Evolutionary conservation across 2,888 invertebrate genomes (phyloP).

Genomic region (Tipula vernalis): DNA sequence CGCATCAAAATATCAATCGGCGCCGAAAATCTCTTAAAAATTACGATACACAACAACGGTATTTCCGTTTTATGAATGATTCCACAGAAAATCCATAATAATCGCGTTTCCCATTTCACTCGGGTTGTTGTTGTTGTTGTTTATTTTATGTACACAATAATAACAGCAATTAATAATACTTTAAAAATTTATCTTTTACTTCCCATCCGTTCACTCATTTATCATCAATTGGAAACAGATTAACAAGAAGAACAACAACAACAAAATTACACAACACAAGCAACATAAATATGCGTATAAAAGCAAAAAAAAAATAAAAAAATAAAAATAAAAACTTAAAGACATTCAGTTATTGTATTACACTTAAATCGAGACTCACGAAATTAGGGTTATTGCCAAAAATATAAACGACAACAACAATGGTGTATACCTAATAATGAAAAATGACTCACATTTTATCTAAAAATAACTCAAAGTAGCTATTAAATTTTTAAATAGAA

Average conservation of each 20-base stretch:
- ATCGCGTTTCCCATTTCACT: not conserved
- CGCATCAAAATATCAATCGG: not conserved
- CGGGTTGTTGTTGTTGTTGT: not conserved
- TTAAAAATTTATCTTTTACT: not conserved
- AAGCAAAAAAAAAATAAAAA: not conserved
- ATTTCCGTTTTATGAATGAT: not conserved
- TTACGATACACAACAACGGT: not conserved
- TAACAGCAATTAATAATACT: not conserved
- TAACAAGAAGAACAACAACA: not conserved
- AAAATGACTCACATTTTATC: not conserved
- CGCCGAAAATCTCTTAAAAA: not conserved
- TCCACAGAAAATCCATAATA: not conserved
- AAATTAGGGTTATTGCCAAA: not conserved
- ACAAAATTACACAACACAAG: not conserved
- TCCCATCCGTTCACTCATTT: not conserved
- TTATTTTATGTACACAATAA: not conserved
- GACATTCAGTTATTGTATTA: not conserved
- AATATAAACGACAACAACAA: not conserved
- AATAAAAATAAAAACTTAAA: too few relatives aligned
- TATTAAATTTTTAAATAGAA: not conserved
- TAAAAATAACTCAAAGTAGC: not conserved
- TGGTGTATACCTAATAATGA: not conserved
- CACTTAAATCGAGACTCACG: not conserved
- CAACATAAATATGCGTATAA: not conserved
- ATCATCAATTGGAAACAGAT: not conserved